Conservation (phyloP, 2,888 invertebrate species). For the Oscheius sp. region DNA sequence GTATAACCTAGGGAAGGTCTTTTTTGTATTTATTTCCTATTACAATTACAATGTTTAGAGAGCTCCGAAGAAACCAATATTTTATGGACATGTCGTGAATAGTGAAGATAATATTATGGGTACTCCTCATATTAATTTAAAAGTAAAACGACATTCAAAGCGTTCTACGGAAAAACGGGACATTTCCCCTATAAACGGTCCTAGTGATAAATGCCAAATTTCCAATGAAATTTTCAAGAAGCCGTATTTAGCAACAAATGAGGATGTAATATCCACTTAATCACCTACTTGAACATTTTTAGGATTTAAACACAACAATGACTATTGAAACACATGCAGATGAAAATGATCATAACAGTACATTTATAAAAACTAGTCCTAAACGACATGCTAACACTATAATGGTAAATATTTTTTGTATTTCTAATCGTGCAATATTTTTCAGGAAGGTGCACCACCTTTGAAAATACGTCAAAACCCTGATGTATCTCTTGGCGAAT, state of each 20-base stretch:
- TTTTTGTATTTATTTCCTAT: background rate
- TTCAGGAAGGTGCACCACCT: slow-evolving; percentile 5
- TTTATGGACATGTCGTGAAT: background rate
- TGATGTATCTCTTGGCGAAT: background rate
- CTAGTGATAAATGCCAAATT: no score
- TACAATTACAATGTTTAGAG: no score
- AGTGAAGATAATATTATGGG: background rate
- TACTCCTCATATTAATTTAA: no score
- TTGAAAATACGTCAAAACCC: slow-evolving; percentile 1
- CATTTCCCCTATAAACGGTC: no score
- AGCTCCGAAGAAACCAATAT: background rate
- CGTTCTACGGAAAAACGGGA: no score
- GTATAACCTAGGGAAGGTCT: background rate
- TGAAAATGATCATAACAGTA: background rate
- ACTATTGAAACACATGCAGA: background rate
- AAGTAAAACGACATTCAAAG: no score
- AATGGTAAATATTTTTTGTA: background rate
- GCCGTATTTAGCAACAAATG: no score
- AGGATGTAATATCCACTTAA: no score
- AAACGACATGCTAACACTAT: background rate
- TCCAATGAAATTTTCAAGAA: no score
- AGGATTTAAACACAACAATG: background rate
- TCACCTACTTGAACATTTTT: background rate
- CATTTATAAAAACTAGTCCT: slow-evolving; percentile 4
- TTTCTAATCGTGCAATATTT: no score